Base-by-base conservation (phyloP, 2,888 invertebrate genomes). In the Drosophila fungiperda region DNA sequence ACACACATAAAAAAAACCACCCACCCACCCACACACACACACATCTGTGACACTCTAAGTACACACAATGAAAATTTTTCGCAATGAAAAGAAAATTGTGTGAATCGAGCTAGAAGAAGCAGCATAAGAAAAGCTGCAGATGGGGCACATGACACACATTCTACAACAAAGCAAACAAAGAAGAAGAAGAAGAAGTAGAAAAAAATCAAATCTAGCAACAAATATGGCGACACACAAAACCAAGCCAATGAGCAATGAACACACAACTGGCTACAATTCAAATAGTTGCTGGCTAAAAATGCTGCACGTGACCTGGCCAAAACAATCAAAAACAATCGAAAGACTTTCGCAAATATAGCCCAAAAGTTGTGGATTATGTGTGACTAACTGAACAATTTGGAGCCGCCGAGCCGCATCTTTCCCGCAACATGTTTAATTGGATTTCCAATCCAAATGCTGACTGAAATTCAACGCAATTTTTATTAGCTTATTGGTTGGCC, bases 31-130 rank as follows among this genome's bases (percentile, higher is more conserved):
- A 65, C 40, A 49, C 63, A 42, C 49, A 35, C 11, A 40, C 12
- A n/a, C 26, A 40, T 36, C n/a, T n/a, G n/a, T n/a, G n/a, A 1
- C 17, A 38, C 68, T 57, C 61, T 80, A 77, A 80, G 73, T 79
- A 68, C 73, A 72, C 50, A 84, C 72, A 82, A 68, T 72, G 68
- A 65, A 53, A 64, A 67, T 64, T 23, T 73, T 63, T 68, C 61
- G 52, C 59, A 71, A 72, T 80, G 76, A 83, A 88, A 83, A 50
- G 76, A 88, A 90, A 83, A 76, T 76, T 85, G 80, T 80, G 78
- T 69, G 78, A 83, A 87, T 73, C 68, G 71, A 69, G 38, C 49
- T 50, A n/a, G 12, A 20, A 57, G 23, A 29, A 53, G 40, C 8
- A 29, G 12, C 23, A 17, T 12, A 32, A 42, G n/a, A 38, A 8